Evolutionary conservation across 2,113 vertebrate genomes (phyloP), one percentile per base, ranked within the genome.

Genomic region (Brachypodius melanocephalos): DNA sequence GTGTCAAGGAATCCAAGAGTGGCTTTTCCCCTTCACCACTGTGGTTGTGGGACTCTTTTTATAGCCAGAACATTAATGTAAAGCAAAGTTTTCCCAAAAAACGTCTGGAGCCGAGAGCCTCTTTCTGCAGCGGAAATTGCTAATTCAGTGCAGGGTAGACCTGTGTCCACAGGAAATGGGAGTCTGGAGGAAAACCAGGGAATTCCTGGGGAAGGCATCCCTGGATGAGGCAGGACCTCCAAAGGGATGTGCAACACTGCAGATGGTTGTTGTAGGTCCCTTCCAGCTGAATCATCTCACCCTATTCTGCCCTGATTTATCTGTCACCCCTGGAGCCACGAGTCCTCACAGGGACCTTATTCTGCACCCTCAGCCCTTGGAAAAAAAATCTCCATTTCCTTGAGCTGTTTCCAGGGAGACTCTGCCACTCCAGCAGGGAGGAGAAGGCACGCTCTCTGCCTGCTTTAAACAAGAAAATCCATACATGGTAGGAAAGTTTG

Each of bases 401-500:
- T 7, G 16, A 12, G 25, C 58, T 61, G 34, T 48, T 79, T 87
- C 45, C 81, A 83, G 55, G 82, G 54, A 61, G 58, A 40, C 43
- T 40, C 76, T 78, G 80, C 46, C 59, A 68, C 65, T 45, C 63
- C 65, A 29, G 5, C 5, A 4, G 59, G 17, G 59, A 78, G 71
- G 31, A 45, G 83, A 77, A 82, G 73, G 68, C 52, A 57, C 1
- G 1, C 75, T 89, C 2, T 0, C 72, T 52, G 83, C 58, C 88
- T 61, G 86, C 75, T 63, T 74, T 24, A 14, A 77, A 66, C 76
- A 45, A 89, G 65, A 94, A 91, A 95, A 94, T 85, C 91, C 96
- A 96, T 91, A 90, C 91, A 91, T 95, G 94, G 96, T 52, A 94
- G 89, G 51, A 54, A 91, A 90, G 93, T 80, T 88, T 79, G 80